phyloP scores from a whole-genome alignment of 2,113 vertebrate genomes.

The Cheirogaleus medius region DNA sequence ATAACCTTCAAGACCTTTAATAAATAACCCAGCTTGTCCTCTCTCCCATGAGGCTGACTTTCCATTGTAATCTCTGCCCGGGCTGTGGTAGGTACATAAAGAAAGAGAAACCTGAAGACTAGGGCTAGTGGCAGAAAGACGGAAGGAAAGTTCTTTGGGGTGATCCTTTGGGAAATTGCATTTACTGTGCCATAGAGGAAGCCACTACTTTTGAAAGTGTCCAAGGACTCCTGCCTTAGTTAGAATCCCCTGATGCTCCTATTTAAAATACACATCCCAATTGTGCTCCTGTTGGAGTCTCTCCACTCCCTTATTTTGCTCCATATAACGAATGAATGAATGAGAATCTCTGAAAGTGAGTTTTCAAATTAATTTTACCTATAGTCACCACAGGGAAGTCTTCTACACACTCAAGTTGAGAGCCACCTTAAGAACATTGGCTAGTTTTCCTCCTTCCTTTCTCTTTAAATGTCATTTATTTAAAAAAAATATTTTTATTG shows the following conservation, averaged over 20 bases:
- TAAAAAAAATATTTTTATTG: background rate
- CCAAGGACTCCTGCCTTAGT: background rate
- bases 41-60: background rate
- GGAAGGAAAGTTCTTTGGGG: background rate
- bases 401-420: background rate
- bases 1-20: background rate
- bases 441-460: background rate
- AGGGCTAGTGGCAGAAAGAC: background rate
- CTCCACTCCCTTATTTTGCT: background rate
- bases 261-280: background rate
- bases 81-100: background rate
- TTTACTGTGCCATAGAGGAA: background rate
- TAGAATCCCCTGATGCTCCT: background rate
- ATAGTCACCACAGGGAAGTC: background rate
- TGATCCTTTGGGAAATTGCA: background rate
- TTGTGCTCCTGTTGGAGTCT: background rate
- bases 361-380: background rate
- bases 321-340: background rate
- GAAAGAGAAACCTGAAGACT: background rate
- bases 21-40: background rate
- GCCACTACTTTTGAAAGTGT: background rate
- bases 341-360: background rate
- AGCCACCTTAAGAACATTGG: background rate
- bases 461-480: background rate
- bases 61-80: background rate